phyloP scores from a whole-genome alignment of 2,113 vertebrate genomes.

The Pelecanoides urinatrix region DNA sequence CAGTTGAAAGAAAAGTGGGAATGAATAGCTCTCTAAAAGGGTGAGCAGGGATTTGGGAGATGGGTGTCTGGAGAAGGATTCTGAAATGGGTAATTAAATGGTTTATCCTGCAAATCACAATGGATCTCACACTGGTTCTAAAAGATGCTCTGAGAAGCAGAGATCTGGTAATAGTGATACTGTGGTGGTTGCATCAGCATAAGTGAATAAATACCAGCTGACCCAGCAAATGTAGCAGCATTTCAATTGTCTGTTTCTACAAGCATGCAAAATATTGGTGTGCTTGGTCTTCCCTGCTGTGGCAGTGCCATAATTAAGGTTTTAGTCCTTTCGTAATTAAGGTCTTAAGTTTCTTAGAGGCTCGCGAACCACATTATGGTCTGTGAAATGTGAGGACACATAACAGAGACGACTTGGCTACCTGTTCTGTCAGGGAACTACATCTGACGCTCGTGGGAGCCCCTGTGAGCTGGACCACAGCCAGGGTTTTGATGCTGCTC shows the following conservation, averaged over 20 bases:
- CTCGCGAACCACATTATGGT: rapidly evolving
- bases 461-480: not conserved
- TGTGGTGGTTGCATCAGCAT: not conserved
- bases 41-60: not conserved
- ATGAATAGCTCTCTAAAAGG: not conserved
- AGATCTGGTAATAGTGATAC: not conserved
- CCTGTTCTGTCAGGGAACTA: not conserved
- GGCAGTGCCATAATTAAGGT: not conserved
- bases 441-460: not conserved
- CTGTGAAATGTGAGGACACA: not conserved
- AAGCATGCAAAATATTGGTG: not conserved
- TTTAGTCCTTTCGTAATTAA: not conserved
- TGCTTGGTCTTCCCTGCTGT: not conserved
- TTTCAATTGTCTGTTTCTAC: not conserved
- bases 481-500: not conserved
- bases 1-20: not conserved
- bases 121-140: not conserved
- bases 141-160: not conserved
- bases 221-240: not conserved
- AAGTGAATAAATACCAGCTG: not conserved
- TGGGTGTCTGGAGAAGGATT: not conserved
- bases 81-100: not conserved
- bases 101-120: not conserved
- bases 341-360: not conserved
- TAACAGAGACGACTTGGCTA: not conserved